Evolutionary conservation across 2,113 vertebrate genomes (phyloP).

Genomic region (Pterocles gutturalis): DNA sequence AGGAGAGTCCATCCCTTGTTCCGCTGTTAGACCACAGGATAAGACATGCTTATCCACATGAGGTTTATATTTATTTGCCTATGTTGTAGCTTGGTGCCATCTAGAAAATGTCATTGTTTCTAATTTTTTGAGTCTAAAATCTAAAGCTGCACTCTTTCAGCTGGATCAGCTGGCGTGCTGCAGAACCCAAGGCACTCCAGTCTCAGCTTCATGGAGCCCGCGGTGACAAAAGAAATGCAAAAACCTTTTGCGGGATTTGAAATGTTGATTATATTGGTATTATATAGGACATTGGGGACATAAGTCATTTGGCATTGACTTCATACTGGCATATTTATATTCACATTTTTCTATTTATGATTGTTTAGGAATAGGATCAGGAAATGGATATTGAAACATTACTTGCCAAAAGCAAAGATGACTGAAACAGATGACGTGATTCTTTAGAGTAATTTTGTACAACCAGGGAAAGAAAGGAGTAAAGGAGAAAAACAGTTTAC

Average conservation of each 20-base stretch:
- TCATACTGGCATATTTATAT: slow-evolving; percentile 26
- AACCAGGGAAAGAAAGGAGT: background rate
- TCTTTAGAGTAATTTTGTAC: slow-evolving; percentile 19
- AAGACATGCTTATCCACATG: background rate
- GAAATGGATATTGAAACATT: slow-evolving; percentile 4
- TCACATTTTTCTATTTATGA: slow-evolving; percentile 45
- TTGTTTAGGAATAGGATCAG: slow-evolving; percentile 44
- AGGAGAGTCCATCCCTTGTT: background rate
- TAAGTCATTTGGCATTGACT: slow-evolving; percentile 36
- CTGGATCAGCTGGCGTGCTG: background rate
- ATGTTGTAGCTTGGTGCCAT: background rate
- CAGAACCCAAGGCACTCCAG: background rate
- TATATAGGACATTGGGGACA: slow-evolving; percentile 21
- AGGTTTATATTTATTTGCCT: background rate
- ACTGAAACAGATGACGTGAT: slow-evolving; percentile 11
- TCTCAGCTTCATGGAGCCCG: background rate
- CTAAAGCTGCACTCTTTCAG: background rate
- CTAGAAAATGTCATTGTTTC: background rate
- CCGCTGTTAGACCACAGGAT: background rate
- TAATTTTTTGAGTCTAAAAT: background rate
- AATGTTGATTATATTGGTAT: background rate
- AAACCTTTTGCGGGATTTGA: background rate
- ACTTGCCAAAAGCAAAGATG: slow-evolving; percentile 52
- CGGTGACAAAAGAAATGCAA: background rate
- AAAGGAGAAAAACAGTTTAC: slow-evolving; percentile 43